Conservation (phyloP, 92 coral and sea anemone species). For the Nematostella vectensis region DNA sequence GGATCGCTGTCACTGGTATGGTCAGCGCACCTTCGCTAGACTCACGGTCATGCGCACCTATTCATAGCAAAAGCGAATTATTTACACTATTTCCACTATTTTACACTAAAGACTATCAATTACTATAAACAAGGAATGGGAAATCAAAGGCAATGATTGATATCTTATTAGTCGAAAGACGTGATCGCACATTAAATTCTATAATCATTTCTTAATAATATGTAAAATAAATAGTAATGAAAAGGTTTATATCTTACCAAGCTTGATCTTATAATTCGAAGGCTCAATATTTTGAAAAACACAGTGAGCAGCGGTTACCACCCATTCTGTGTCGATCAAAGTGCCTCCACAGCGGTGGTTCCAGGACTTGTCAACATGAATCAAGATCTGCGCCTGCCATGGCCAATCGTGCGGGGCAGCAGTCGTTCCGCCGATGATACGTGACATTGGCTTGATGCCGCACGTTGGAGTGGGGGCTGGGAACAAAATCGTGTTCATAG, state of each 20-base stretch:
- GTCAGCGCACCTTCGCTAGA: slow-evolving; percentile 6
- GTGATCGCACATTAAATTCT: too few relatives aligned
- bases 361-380: slow-evolving; percentile 2
- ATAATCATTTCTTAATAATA: too few relatives aligned
- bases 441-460: slow-evolving; percentile 21
- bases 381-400: slow-evolving; percentile 23
- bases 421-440: slow-evolving; percentile 28
- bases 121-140: too few relatives aligned
- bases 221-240: too few relatives aligned
- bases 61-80: background rate
- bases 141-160: too few relatives aligned
- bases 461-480: background rate
- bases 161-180: too few relatives aligned
- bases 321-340: slow-evolving; percentile 13
- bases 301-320: slow-evolving; percentile 31
- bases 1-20: slow-evolving; percentile 11
- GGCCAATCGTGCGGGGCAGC: slow-evolving; percentile 28
- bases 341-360: slow-evolving; percentile 25
- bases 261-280: slow-evolving; percentile 8
- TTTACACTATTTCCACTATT: background rate
- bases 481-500: too few relatives aligned
- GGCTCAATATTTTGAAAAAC: slow-evolving; percentile 22
- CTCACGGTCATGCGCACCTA: slow-evolving; percentile 19
- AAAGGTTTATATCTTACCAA: too few relatives aligned
- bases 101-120: background rate